phyloP scores from a whole-genome alignment of 2,888 invertebrate genomes.

The Xestoiulus laeticollis region DNA sequence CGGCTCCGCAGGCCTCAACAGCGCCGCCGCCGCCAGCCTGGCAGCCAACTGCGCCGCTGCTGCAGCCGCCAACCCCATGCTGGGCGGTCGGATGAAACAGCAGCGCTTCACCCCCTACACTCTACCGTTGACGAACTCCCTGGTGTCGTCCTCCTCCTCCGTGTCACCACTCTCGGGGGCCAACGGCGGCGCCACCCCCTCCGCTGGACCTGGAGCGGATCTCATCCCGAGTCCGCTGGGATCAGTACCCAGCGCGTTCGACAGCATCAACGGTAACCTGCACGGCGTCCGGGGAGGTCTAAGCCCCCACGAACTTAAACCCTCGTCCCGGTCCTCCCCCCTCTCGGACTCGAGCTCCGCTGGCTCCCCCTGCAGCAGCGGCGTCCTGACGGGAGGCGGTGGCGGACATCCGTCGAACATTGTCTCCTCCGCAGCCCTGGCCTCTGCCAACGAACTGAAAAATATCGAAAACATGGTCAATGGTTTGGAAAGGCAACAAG shows the following conservation, averaged over 20 bases:
- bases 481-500: conserved; percentile 83
- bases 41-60: conserved; percentile 58
- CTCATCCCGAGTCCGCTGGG: conserved; percentile 68
- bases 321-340: conserved; percentile 46
- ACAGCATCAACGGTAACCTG: conserved; percentile 84
- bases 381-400: too few relatives aligned
- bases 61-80: conserved; percentile 60
- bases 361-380: conserved; percentile 50
- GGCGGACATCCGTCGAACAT: neutral
- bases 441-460: conserved; percentile 84
- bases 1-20: conserved; percentile 58
- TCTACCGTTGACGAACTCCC: conserved; percentile 65
- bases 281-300: conserved; percentile 59
- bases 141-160: conserved; percentile 59
- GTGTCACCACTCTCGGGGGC: conserved; percentile 54
- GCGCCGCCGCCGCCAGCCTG: conserved; percentile 57
- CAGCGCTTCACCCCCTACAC: conserved; percentile 87
- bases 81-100: conserved; percentile 67
- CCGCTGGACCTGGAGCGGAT: conserved; percentile 57
- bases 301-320: conserved; percentile 56
- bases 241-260: conserved; percentile 77
- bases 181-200: conserved; percentile 12
- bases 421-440: conserved; percentile 61
- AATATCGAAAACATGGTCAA: conserved; percentile 98
- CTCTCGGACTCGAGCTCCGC: conserved; percentile 53